These are phyloP conservation scores for Galemys pyrenaicus DNA, from an alignment of 2,113 vertebrate species.

Conservation along the genomic window DNA sequence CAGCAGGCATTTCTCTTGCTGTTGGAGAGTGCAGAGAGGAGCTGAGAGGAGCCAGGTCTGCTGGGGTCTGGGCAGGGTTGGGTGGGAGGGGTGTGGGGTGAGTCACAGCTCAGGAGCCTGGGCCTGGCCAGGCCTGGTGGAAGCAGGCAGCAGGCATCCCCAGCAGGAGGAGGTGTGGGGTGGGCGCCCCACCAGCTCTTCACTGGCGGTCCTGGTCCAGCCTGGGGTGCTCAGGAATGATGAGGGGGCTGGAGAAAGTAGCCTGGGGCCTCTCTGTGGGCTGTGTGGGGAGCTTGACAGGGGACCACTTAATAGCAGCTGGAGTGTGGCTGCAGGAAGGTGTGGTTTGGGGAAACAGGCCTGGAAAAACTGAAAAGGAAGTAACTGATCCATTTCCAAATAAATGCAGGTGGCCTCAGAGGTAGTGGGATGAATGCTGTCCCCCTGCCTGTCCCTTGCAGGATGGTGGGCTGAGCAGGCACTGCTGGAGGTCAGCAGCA, in stretches of 20 bases:
- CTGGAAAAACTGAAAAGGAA: not conserved
- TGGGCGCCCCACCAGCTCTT: not conserved
- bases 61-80: not conserved
- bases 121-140: not conserved
- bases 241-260: not conserved
- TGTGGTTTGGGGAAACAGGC: not conserved
- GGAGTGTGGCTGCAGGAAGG: not conserved
- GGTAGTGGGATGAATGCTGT: not conserved
- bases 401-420: not conserved
- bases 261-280: not conserved
- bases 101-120: conserved; percentile 10
- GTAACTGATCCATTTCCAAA: not conserved
- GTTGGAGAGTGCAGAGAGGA: not conserved
- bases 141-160: not conserved
- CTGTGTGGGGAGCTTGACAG: not conserved
- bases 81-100: not conserved
- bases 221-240: not conserved
- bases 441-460: too few relatives aligned
- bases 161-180: not conserved
- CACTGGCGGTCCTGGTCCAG: not conserved
- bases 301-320: not conserved
- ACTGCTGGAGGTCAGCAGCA: not conserved
- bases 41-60: not conserved
- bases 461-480: not conserved
- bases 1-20: not conserved